These are phyloP conservation scores for Lanistes nyassanus DNA, from an alignment of 1,140 invertebrate species.

Conservation along the genomic window DNA sequence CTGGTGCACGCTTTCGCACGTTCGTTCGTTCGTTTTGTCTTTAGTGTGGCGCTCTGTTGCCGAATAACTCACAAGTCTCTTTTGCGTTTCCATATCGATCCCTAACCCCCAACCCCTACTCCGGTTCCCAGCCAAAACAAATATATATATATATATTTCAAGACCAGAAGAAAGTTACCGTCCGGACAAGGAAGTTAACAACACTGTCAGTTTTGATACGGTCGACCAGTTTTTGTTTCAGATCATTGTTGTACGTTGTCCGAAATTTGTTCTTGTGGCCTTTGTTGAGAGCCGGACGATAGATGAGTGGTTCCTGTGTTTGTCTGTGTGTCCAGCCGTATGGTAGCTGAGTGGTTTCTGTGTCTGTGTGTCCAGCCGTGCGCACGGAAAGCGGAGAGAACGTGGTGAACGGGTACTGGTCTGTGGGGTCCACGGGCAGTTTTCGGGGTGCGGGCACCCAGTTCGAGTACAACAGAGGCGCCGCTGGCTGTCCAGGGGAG, in stretches of 20 bases:
- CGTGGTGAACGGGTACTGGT: constrained; percentile 36
- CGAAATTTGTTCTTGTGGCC: not conserved
- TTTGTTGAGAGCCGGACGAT: not conserved
- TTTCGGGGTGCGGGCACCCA: constrained; percentile 43
- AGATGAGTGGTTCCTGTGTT: not conserved
- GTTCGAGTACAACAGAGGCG: constrained; percentile 42
- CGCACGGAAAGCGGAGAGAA: constrained; percentile 22
- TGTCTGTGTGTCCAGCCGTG: constrained; percentile 22
- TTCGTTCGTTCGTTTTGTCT: too few relatives aligned
- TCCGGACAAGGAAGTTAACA: too few relatives aligned
- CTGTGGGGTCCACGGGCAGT: constrained; percentile 19
- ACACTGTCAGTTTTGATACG: not conserved
- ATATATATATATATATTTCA: too few relatives aligned
- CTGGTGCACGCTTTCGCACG: too few relatives aligned
- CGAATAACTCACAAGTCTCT: too few relatives aligned
- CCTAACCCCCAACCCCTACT: too few relatives aligned
- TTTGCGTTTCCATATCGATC: too few relatives aligned
- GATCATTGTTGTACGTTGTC: not conserved
- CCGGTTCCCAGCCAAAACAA: too few relatives aligned
- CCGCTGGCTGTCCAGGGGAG: constrained; percentile 44
- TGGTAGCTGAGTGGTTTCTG: not conserved
- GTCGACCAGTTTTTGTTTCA: not conserved
- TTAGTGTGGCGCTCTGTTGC: too few relatives aligned
- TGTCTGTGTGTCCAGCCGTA: not conserved
- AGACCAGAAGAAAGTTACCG: too few relatives aligned